Evolutionary conservation across 2,113 vertebrate species (phyloP).

Genomic region (Shinisaurus crocodilurus): DNA sequence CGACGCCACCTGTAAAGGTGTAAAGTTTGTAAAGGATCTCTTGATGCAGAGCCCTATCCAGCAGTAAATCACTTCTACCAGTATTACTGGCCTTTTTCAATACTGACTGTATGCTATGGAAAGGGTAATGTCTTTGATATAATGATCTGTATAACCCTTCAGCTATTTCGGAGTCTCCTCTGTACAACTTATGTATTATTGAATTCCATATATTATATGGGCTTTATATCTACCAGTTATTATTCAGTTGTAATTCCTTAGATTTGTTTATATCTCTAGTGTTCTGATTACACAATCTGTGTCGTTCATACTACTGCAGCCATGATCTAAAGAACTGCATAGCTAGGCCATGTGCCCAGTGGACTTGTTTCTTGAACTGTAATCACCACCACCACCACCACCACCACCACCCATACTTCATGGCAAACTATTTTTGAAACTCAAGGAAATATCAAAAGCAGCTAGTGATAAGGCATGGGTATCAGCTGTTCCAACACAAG

Average conservation of each 20-base stretch:
- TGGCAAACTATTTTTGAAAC: neutral
- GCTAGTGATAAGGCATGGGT: neutral
- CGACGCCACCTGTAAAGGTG: too few relatives aligned
- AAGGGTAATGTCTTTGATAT: neutral
- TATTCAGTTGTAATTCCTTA: neutral
- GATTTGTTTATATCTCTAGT: neutral
- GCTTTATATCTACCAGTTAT: neutral
- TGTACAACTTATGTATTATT: neutral
- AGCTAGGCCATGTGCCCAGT: neutral
- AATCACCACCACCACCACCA: too few relatives aligned
- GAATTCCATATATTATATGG: neutral
- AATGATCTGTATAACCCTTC: neutral
- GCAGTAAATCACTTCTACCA: neutral
- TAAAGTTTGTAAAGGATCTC: neutral
- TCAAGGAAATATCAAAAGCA: neutral
- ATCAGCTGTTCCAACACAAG: neutral
- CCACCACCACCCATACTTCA: neutral
- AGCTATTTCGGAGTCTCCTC: neutral
- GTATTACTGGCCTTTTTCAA: neutral
- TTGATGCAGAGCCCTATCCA: neutral
- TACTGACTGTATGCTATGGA: neutral
- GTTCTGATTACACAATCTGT: neutral
- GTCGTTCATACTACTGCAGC: neutral
- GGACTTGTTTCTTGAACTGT: neutral
- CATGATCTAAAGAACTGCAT: neutral